phyloP scores from a whole-genome alignment of 2,113 vertebrate genomes.

The Sapajus apella region DNA sequence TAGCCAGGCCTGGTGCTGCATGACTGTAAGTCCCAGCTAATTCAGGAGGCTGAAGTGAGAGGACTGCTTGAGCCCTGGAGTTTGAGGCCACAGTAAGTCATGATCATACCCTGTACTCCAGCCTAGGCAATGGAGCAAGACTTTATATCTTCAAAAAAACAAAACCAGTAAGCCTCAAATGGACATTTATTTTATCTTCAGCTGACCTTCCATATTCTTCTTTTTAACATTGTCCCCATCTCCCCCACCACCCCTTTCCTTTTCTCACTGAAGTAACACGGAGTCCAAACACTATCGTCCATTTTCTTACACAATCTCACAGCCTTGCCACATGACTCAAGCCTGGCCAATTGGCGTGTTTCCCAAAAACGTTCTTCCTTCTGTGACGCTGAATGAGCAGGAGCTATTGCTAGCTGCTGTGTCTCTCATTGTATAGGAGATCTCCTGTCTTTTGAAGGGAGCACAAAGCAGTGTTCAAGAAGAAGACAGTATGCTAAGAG shows the following conservation, averaged over 20 bases:
- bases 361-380: neutral
- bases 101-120: too few species aligned
- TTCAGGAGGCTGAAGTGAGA: too few species aligned
- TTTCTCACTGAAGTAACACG: neutral
- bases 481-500: neutral
- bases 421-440: neutral
- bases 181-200: neutral
- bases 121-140: too few species aligned
- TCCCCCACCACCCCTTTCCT: neutral
- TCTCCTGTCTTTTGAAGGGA: neutral
- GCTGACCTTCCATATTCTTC: neutral
- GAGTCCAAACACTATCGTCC: neutral
- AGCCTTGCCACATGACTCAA: neutral
- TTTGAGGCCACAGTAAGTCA: too few species aligned
- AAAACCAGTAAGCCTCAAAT: neutral
- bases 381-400: neutral
- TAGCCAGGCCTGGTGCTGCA: too few species aligned
- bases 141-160: too few species aligned
- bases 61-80: too few species aligned
- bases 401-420: neutral
- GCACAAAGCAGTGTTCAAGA: neutral
- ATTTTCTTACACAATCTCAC: neutral
- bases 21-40: too few species aligned
- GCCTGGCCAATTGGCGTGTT: neutral
- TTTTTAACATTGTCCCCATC: neutral